These are phyloP conservation scores for Zelostemma sp. DNA, from an alignment of 1,140 invertebrate genomes.

Conservation along the genomic window DNA sequence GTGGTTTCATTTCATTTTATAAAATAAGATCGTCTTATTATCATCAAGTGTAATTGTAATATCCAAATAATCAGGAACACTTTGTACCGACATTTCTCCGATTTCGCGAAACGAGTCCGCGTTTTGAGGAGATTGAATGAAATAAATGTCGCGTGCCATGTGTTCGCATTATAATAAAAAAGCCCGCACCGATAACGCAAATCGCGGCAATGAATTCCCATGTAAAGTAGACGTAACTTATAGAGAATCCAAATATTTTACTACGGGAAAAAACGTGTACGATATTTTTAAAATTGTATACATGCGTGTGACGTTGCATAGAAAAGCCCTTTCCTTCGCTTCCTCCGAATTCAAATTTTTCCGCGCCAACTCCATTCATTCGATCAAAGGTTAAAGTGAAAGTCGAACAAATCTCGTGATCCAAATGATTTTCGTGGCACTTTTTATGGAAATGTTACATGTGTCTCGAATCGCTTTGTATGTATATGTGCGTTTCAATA, in stretches of 20 bases:
- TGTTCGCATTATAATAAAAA: slow-evolving; percentile 52
- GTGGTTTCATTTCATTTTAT: not conserved
- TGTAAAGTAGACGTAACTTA: slow-evolving; percentile 56
- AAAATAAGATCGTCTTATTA: slow-evolving; percentile 1
- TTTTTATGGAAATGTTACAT: slow-evolving; percentile 7
- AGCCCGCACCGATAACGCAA: slow-evolving; percentile 37
- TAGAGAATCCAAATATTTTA: slow-evolving; percentile 65
- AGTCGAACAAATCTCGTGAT: not conserved
- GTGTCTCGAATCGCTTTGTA: slow-evolving; percentile 47
- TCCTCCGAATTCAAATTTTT: not conserved
- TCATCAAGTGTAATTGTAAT: slow-evolving; percentile 2
- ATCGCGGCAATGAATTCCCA: slow-evolving; percentile 43
- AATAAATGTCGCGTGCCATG: slow-evolving; percentile 56
- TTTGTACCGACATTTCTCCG: not conserved
- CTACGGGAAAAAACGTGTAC: slow-evolving; percentile 50
- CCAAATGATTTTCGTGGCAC: not conserved
- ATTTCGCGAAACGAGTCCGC: not conserved
- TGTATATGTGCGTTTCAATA: slow-evolving; percentile 47
- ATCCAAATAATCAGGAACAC: not conserved
- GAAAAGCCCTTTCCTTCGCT: not conserved
- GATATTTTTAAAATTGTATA: slow-evolving; percentile 42
- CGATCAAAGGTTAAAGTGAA: no score
- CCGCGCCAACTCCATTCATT: not conserved
- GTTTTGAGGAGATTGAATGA: slow-evolving; percentile 5
- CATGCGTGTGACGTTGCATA: slow-evolving; percentile 20